Conservation (phyloP, 2,888 invertebrate genomes). For the Coleophora deauratella region DNA sequence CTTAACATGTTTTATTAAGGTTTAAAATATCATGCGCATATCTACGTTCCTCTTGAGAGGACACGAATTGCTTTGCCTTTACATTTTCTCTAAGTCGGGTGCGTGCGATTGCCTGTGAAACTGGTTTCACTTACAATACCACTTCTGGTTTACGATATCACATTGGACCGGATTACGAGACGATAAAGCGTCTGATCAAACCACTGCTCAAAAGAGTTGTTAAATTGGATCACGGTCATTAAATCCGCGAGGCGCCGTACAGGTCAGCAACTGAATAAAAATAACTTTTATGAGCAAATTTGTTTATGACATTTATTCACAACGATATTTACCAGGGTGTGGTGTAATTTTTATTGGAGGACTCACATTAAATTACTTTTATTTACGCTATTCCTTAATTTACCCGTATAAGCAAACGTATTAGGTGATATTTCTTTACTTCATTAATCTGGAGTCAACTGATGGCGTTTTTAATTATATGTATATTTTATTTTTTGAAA, state of each 20-base stretch:
- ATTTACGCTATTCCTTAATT: no score
- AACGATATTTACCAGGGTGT: slow-evolving; percentile 11
- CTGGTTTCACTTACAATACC: slow-evolving; percentile 61
- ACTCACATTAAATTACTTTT: no score
- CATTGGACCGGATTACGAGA: slow-evolving; percentile 64
- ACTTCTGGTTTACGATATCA: slow-evolving; percentile 69
- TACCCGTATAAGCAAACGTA: no score
- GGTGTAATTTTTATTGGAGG: neutral
- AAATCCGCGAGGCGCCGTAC: slow-evolving; percentile 45
- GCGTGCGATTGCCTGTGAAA: slow-evolving; percentile 55
- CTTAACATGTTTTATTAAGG: slow-evolving; percentile 30
- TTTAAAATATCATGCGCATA: slow-evolving; percentile 29
- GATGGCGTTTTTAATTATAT: no score
- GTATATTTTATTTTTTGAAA: no score
- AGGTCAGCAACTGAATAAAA: slow-evolving; percentile 35
- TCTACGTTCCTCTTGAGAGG: slow-evolving; percentile 29
- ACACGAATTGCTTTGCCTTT: slow-evolving; percentile 34
- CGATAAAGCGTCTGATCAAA: slow-evolving; percentile 62
- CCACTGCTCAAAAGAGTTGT: slow-evolving; percentile 57
- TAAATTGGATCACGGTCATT: slow-evolving; percentile 52
- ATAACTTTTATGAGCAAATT: slow-evolving; percentile 9
- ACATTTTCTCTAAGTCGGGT: slow-evolving; percentile 14
- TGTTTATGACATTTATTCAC: slow-evolving; percentile 1
- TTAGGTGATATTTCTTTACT: no score
- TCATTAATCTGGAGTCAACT: no score